These are phyloP conservation scores for Xiphophorus maculatus DNA, from an alignment of 2,113 vertebrate genomes.

Conservation along the genomic window DNA sequence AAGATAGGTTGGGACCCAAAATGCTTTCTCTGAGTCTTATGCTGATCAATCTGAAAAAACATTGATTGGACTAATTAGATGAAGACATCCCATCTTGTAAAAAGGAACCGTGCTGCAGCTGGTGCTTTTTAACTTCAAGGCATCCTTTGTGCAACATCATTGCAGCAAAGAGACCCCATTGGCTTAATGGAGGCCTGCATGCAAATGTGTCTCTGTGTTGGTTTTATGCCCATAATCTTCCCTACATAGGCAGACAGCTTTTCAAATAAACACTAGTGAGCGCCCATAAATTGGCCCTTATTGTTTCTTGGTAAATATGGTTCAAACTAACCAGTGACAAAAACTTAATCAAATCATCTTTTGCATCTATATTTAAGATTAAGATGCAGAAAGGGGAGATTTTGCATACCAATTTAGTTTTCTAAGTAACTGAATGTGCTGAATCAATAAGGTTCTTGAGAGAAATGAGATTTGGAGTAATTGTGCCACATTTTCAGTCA, in stretches of 20 bases:
- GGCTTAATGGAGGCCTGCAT: neutral
- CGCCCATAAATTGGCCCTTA: neutral
- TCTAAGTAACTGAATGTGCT: conserved; percentile 20
- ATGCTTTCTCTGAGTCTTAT: neutral
- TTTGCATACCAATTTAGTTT: neutral
- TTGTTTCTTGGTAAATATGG: neutral
- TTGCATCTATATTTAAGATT: conserved; percentile 10
- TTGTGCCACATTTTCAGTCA: neutral
- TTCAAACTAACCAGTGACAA: neutral
- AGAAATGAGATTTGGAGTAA: neutral
- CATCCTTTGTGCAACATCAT: neutral
- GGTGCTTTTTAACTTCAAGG: neutral
- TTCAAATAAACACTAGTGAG: neutral
- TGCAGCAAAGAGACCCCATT: neutral
- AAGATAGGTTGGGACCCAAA: neutral
- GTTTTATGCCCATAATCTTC: conserved; percentile 21
- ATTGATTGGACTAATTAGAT: neutral
- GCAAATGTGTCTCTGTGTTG: conserved; percentile 4
- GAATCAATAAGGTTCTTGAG: conserved; percentile 13
- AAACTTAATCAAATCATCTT: conserved; percentile 9
- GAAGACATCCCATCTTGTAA: neutral
- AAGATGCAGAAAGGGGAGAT: conserved; percentile 12
- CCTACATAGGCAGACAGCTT: neutral
- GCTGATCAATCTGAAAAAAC: neutral
- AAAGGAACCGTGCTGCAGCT: neutral